A percentile compares a stretch with the other conserved stretches of the same genome.
These are phyloP conservation scores for Steinernema feltiae DNA, from an alignment of 1,140 invertebrate genomes.

Conservation along the genomic window DNA sequence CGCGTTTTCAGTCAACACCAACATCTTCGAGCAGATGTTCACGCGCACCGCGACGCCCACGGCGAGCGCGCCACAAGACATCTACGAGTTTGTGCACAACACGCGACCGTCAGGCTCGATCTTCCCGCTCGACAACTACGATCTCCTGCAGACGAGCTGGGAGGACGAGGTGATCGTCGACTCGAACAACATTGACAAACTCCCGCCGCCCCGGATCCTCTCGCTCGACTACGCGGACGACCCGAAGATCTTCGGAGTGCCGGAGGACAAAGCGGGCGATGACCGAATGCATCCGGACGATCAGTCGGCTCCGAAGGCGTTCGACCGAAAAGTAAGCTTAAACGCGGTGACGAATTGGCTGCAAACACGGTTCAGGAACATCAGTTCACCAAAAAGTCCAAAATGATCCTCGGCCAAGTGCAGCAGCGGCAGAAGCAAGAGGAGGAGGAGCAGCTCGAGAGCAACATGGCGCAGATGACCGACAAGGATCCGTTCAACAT, in stretches of 20 bases:
- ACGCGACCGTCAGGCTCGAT: conserved; percentile 44
- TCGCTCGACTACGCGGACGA: conserved; percentile 94
- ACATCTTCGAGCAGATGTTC: conserved; percentile 45
- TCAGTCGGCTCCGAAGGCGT: conserved; percentile 8
- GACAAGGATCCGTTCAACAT: conserved; percentile 95
- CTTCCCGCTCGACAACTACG: conserved; percentile 53
- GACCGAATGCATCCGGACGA: conserved; percentile 40
- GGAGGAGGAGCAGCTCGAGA: conserved; percentile 59
- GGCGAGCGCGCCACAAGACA: not conserved
- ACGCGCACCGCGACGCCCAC: not conserved
- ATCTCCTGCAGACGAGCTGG: conserved; percentile 67
- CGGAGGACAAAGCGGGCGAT: conserved; percentile 46
- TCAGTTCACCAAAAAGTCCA: conserved; percentile 86
- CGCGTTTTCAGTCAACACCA: conserved; percentile 41
- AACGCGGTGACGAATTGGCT: conserved; percentile 18
- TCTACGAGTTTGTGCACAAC: not conserved
- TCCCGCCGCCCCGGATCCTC: conserved; percentile 77
- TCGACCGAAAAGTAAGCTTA: conserved; percentile 38
- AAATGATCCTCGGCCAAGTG: conserved; percentile 74
- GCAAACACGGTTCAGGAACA: conserved; percentile 34
- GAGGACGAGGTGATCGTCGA: conserved; percentile 98
- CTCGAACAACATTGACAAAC: conserved; percentile 73
- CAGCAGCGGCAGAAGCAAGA: conserved; percentile 57
- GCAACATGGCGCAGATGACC: conserved; percentile 53
- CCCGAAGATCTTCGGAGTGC: conserved; percentile 52